Conservation (phyloP, 2,113 vertebrate species). For the Charadrius vociferus region DNA sequence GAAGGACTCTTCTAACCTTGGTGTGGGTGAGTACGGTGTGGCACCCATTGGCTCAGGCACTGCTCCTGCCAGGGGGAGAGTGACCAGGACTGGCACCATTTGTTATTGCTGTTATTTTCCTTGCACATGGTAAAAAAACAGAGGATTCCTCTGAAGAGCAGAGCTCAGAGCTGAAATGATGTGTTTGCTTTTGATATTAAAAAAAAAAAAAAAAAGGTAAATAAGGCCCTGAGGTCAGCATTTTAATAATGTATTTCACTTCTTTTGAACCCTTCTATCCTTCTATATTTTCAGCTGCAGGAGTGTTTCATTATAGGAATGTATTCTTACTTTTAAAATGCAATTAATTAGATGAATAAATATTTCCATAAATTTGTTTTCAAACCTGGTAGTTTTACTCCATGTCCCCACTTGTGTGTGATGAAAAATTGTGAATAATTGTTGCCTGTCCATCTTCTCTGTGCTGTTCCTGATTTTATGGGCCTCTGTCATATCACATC, state of each 20-base stretch:
- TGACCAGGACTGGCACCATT: background rate
- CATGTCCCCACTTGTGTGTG: background rate
- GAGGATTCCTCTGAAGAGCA: background rate
- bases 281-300: background rate
- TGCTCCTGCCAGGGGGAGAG: background rate
- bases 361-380: background rate
- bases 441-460: background rate
- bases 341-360: background rate
- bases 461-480: background rate
- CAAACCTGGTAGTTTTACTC: background rate
- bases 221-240: background rate
- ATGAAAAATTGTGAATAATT: background rate
- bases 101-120: background rate
- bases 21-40: fast-evolving
- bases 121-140: background rate
- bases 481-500: background rate
- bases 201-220: background rate
- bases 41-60: background rate
- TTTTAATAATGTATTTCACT: background rate
- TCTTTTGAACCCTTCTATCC: background rate
- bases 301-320: background rate
- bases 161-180: background rate
- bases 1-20: background rate
- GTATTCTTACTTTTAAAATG: background rate
- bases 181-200: background rate